phyloP scores from a whole-genome alignment of 2,888 invertebrate genomes.

The Phengaris arion region DNA sequence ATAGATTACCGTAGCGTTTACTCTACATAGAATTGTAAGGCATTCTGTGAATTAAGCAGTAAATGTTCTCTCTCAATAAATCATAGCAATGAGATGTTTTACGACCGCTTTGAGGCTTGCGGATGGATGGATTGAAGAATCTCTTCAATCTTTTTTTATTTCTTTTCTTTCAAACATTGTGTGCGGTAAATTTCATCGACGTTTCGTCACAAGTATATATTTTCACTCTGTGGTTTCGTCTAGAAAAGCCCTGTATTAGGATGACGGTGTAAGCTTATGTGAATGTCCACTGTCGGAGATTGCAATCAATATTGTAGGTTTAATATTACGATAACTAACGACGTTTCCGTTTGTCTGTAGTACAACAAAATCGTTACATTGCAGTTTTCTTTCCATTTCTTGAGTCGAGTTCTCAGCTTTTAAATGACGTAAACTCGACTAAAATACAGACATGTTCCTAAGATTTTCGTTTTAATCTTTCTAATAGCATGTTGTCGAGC shows the following conservation, averaged over 20 bases:
- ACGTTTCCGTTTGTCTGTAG: no score
- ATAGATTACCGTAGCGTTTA: not conserved
- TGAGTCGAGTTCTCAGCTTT: not conserved
- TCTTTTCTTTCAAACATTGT: not conserved
- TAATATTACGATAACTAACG: no score
- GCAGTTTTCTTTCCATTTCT: not conserved
- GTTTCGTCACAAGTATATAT: not conserved
- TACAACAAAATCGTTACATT: not conserved
- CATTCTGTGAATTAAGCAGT: not conserved
- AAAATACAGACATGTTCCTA: not conserved
- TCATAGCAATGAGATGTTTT: conserved; percentile 21
- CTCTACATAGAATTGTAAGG: conserved; percentile 18
- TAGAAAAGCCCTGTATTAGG: no score
- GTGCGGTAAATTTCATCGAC: not conserved
- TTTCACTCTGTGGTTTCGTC: no score
- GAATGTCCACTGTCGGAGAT: no score
- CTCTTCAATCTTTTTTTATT: conserved; percentile 17
- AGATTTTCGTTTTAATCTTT: conserved; percentile 13
- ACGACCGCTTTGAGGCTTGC: conserved; percentile 28
- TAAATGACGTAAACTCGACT: not conserved
- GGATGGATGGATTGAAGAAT: conserved; percentile 1
- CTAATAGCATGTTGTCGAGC: conserved; percentile 19
- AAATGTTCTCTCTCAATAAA: conserved; percentile 20
- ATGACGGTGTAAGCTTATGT: no score
- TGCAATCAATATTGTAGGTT: no score